Conservation (phyloP, 2,113 vertebrate genomes). For the Romanogobio albipinnatus region DNA sequence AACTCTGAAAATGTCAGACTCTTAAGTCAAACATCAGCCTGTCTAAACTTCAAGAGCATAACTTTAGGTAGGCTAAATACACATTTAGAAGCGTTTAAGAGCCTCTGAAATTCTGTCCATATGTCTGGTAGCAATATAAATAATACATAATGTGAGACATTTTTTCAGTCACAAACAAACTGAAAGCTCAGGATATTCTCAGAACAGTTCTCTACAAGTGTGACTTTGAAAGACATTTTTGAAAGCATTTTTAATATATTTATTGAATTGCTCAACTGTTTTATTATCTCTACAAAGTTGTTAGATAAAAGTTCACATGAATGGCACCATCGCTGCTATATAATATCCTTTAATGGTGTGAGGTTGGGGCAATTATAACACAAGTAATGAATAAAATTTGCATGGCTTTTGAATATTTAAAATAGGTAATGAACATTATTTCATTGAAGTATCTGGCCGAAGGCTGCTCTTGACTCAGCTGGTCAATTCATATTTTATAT, state of each 20-base stretch:
- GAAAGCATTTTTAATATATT: neutral
- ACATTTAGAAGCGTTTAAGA: neutral
- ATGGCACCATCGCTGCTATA: neutral
- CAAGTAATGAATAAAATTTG: neutral
- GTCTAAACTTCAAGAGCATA: neutral
- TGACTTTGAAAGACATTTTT: neutral
- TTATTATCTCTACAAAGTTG: neutral
- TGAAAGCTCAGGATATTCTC: neutral
- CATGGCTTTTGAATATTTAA: neutral
- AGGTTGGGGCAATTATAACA: neutral
- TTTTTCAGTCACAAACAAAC: neutral
- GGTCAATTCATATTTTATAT: slow-evolving; percentile 1
- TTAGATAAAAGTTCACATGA: neutral
- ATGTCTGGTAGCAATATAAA: neutral
- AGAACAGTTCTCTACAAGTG: too few relatives aligned
- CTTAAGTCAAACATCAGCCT: neutral
- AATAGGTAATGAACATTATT: neutral
- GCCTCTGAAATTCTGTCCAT: neutral
- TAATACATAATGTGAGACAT: neutral
- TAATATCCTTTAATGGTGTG: neutral
- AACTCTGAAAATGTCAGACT: slow-evolving; percentile 13
- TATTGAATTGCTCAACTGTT: neutral
- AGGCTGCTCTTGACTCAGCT: neutral
- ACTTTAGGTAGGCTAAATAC: slow-evolving; percentile 7
- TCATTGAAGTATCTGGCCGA: neutral